Percentiles rank a stretch among this genome's conserved stretches.
Evolutionary conservation across 2,888 invertebrate genomes (phyloP).

Genomic region (Aelia acuminata): DNA sequence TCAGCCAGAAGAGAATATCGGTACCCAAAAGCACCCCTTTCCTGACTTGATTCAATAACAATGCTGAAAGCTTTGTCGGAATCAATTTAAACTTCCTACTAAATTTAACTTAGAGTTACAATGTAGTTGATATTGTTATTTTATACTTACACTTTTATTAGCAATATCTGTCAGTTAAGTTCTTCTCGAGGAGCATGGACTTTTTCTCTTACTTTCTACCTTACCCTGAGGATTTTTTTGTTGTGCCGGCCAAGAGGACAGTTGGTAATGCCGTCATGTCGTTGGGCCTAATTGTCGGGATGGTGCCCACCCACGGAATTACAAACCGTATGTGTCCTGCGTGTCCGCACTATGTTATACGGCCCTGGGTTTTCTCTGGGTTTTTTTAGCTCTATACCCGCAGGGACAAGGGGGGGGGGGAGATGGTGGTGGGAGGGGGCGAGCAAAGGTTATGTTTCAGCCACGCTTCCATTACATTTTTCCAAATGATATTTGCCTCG

Average conservation of each 20-base stretch:
- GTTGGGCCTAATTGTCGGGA: background rate
- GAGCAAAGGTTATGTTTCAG: background rate
- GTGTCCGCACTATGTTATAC: background rate
- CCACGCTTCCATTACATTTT: background rate
- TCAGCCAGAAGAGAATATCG: too few species aligned
- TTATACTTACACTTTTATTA: too few species aligned
- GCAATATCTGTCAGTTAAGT: background rate
- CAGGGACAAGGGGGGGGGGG: background rate
- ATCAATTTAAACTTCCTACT: too few species aligned
- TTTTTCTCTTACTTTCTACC: background rate
- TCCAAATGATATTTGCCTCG: slow-evolving; percentile 1
- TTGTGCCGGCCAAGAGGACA: background rate
- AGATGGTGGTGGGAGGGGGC: background rate
- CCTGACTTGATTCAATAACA: too few species aligned
- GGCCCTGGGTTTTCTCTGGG: background rate
- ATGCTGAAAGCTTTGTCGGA: too few species aligned
- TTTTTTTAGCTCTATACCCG: background rate
- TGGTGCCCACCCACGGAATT: background rate
- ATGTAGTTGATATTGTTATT: too few species aligned
- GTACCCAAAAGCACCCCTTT: too few species aligned
- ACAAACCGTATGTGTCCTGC: background rate
- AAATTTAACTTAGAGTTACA: too few species aligned
- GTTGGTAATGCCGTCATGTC: background rate
- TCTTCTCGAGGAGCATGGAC: too few species aligned
- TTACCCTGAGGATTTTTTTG: background rate